A percentile compares a stretch with the other conserved stretches of the same genome.
Conservation (phyloP, 1,140 invertebrate genomes). For the Atta texana region DNA sequence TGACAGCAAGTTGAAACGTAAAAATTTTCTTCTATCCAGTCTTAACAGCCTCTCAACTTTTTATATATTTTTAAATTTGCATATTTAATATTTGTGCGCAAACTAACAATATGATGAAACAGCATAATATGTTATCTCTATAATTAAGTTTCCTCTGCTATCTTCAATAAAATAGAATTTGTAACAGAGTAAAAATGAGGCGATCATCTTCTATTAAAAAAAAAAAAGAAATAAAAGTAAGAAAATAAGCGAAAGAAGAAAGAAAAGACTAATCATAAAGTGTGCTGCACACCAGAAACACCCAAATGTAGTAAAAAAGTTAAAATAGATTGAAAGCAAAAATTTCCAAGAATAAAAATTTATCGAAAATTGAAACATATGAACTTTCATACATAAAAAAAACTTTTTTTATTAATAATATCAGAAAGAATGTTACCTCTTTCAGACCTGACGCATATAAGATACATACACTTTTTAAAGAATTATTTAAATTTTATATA, state of each 20-base stretch:
- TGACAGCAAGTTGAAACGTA: constrained; percentile 30
- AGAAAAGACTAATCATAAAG: neutral
- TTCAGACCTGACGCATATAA: constrained; percentile 17
- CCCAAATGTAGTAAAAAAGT: neutral
- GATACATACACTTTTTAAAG: neutral
- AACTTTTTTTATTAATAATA: neutral
- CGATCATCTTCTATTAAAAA: neutral
- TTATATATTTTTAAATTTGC: constrained; percentile 51
- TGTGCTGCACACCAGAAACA: neutral
- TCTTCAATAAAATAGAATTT: constrained; percentile 7
- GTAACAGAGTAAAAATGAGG: neutral
- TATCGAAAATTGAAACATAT: neutral
- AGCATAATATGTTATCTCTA: constrained; percentile 18
- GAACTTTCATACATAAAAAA: neutral
- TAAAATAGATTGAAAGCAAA: neutral
- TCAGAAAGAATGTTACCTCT: neutral
- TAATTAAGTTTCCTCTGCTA: constrained; percentile 1
- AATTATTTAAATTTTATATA: constrained; percentile 17
- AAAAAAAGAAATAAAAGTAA: constrained; percentile 14
- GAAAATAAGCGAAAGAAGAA: neutral
- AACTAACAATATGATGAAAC: constrained; percentile 58
- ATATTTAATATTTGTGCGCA: constrained; percentile 57
- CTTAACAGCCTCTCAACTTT: constrained; percentile 65
- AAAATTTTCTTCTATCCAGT: constrained; percentile 67
- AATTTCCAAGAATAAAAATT: neutral